Conservation (phyloP, 2,113 vertebrate genomes). For the cattle (Bos taurus) region ARS-UCD2.0 NC_037348.1:25367001-25367500, state of each 20-base stretch:
- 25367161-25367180: not conserved
- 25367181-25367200: not conserved
- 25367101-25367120: accelerated
- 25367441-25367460: not conserved
- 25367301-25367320: not conserved
- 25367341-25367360: not conserved
- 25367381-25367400: conserved; percentile 27
- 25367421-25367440: conserved; percentile 22
- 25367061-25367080: not conserved
- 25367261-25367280: not conserved
- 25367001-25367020: not conserved
- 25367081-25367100: not conserved
- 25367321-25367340: not conserved
- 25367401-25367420: conserved; percentile 41
- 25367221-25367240: too few species aligned
- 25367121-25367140: not conserved
- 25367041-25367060: not conserved
- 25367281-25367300: not conserved
- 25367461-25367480: conserved; percentile 4
- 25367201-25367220: not conserved
- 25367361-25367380: not conserved
- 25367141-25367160: not conserved
- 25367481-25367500: not conserved
- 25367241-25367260: not conserved
- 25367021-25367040: not conserved